phyloP scores from a whole-genome alignment of 1,140 invertebrate species.

The Drosophila arizonae region DNA sequence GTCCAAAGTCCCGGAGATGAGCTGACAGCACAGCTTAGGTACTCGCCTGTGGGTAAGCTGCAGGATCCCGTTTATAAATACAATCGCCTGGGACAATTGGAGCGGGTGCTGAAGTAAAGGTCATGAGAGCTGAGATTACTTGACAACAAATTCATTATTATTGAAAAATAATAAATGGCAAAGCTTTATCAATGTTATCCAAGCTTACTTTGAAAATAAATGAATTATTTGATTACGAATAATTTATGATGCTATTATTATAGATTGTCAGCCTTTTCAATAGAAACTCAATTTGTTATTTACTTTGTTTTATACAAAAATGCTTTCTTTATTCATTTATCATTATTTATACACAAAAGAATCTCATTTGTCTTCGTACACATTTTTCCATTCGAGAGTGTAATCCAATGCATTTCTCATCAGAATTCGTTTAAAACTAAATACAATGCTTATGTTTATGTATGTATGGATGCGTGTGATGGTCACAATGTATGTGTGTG shows the following conservation, averaged over 20 bases:
- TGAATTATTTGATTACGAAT: too few relatives aligned
- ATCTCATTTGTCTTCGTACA: constrained; percentile 67
- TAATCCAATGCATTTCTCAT: constrained; percentile 55
- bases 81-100: constrained; percentile 70
- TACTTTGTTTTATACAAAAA: constrained; percentile 83
- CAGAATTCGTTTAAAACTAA: constrained; percentile 64
- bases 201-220: background rate
- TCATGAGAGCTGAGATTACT: too few relatives aligned
- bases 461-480: constrained; percentile 52
- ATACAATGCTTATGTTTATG: constrained; percentile 72
- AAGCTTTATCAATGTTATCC: too few relatives aligned
- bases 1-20: constrained; percentile 55
- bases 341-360: constrained; percentile 81
- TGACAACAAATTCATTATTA: too few relatives aligned
- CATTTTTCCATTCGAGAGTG: constrained; percentile 47
- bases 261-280: background rate
- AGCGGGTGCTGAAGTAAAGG: constrained; percentile 58
- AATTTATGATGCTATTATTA: background rate
- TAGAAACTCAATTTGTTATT: constrained; percentile 11
- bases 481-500: constrained; percentile 28
- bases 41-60: constrained; percentile 70
- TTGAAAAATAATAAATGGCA: too few relatives aligned
- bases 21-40: constrained; percentile 73
- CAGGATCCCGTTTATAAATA: constrained; percentile 76
- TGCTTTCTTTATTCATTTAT: constrained; percentile 81